Evolutionary conservation across 2,113 vertebrate species (phyloP), one percentile per base, ranked within the genome.

Genomic region (Toxotes chatareus): DNA sequence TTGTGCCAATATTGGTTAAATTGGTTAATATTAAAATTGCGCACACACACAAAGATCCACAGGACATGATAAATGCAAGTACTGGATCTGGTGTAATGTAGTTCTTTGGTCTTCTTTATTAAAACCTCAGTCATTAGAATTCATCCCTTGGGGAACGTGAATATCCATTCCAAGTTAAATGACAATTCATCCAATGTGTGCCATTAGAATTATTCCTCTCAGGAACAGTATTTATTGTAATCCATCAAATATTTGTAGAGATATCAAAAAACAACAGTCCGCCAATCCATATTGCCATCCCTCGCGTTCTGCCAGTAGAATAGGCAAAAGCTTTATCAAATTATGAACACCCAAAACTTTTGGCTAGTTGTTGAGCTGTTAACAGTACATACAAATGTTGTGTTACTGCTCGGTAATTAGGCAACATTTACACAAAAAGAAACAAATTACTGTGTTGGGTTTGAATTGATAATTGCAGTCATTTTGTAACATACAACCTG

Each of bases 381-480:
- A n/a, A 53, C 21, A 12, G 51, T 9, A 19, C 23, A 2, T n/a
- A 55, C 2, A 55, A 6, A 55, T 55, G 51, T 55, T 55, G 51
- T n/a, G 51, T 55, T 23, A 3, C 51, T n/a, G 21, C 49, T n/a
- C 7, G 8, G 9, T 44, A 55, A 73, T 34, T 12, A 17, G 21
- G 5, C 51, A 51, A 61, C 21, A 59, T 85, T 64, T 40, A 12
- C 19, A n/a, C 19, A 7, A 64, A 69, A 34, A 53, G 10, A 68
- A 34, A 57, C 31, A 68, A n/a, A 70, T 77, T 8, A 61, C 19
- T 13, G 68, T 40, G 46, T 71, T 74, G 13, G 49, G 62, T 68
- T 73, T 69, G 64, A 64, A 82, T 86, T 68, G 72, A 60, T 90
- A 75, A 82, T 82, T 80, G 32, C 32, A 62, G 84, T 71, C 9